phyloP scores from a whole-genome alignment of 2,888 invertebrate species.

The Ommatoiulus sabulosus region DNA sequence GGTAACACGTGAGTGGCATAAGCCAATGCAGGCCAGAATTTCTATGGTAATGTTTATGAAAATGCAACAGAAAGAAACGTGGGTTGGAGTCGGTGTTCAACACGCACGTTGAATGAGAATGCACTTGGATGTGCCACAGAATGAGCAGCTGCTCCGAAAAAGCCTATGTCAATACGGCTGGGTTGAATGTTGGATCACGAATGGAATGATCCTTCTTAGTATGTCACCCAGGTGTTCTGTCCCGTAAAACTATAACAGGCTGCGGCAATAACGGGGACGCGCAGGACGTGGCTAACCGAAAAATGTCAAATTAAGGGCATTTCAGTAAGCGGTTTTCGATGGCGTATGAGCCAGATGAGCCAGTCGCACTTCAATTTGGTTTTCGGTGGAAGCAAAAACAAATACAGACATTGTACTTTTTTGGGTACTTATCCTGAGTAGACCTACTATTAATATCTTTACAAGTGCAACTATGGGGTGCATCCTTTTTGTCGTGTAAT shows the following conservation, averaged over 20 bases:
- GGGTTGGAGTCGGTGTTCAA: neutral
- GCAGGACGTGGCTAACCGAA: neutral
- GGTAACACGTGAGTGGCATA: neutral
- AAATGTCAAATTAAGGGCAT: constrained; percentile 36
- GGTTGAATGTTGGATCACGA: neutral
- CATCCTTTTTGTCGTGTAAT: neutral
- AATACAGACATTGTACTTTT: neutral
- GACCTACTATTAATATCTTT: neutral
- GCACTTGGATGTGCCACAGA: neutral
- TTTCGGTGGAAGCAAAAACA: neutral
- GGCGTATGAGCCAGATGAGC: neutral
- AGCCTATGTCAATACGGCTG: neutral
- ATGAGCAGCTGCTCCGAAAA: neutral
- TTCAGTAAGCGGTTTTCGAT: neutral
- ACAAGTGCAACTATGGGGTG: neutral
- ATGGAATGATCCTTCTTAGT: neutral
- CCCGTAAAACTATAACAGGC: neutral
- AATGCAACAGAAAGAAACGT: constrained; percentile 15
- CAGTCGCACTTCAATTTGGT: neutral
- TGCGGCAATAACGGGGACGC: neutral
- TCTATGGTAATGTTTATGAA: neutral
- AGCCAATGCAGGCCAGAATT: neutral
- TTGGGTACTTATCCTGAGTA: neutral
- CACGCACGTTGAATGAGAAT: neutral
- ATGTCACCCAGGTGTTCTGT: constrained; percentile 39